Base-by-base conservation (phyloP, 2,888 invertebrate species). In the Cabera pusaria region DNA sequence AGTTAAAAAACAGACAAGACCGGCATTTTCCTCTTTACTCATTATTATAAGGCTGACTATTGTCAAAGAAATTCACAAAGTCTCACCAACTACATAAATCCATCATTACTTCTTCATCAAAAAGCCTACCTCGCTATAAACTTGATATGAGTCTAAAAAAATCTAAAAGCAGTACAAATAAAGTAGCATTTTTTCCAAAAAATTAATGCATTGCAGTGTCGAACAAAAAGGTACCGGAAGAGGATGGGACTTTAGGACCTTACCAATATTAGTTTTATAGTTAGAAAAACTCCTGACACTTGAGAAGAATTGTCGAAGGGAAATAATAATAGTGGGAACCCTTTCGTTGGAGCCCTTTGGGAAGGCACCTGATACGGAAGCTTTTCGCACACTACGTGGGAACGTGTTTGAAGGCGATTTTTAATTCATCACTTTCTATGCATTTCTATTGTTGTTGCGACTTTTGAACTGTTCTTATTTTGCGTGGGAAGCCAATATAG, bases 191-290 rank as follows among this genome's bases (percentile, higher is more conserved):
- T 81, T 77, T 70, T 4, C 60, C 59, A 44, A 56, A 61, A 67
- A 65, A 56, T 65, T 67, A 76, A 73, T 64, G 66, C 65, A 72
- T 65, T 72, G 80, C 74, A 76, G 64, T 75, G 71, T 56, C 62
- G 52, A 70, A 73, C 83, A 83, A 80, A 84, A 84, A 79, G 63
- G 66, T 64, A 67, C 66, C 88, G 88, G 88, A 88, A 88, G 81
- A 82, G 88, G 88, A 87, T 86, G 88, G 85, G 85, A 77, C 84
- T 74, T 74, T 49, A 81, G 85, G 85, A 77, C 84, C 74, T 74
- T 49, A 81, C 81, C 83, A 87, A 88, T 88, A 87, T 88, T 88
- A 87, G 88, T 88, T 87, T 87, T 85, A 87, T 87, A 84, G 53
- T 56, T 9, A 73, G 74, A 87, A 86, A 88, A 88, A 88, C 77